A percentile compares a stretch with the other conserved stretches of the same genome.
phyloP scores from a whole-genome alignment of 2,113 vertebrate species.

The Cyanoliseus patagonus region DNA sequence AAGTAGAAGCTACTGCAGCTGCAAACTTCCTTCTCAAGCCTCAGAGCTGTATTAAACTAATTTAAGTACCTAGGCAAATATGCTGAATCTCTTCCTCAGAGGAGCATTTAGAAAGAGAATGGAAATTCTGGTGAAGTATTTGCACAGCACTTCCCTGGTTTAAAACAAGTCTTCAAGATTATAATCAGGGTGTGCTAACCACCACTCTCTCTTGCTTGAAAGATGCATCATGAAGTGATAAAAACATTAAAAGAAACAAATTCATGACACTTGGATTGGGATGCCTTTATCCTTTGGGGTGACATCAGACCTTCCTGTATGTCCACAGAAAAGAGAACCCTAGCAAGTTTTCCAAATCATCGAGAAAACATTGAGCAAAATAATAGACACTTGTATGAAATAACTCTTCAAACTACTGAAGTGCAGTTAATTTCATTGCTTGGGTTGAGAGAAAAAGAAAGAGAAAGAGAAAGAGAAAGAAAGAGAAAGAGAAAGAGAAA shows the following conservation, averaged over 20 bases:
- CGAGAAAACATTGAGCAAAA: not conserved
- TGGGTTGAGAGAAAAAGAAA: too few relatives aligned
- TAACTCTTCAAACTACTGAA: not conserved
- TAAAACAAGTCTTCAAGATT: not conserved
- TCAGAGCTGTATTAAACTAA: not conserved
- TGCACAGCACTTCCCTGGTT: not conserved
- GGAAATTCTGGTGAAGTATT: not conserved
- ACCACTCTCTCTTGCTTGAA: not conserved
- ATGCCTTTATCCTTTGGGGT: not conserved
- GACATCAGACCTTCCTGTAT: not conserved
- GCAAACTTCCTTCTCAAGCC: not conserved
- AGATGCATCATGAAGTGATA: not conserved
- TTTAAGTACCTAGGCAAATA: not conserved
- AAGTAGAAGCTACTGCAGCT: not conserved
- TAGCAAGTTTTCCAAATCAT: not conserved
- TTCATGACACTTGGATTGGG: not conserved
- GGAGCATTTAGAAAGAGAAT: not conserved
- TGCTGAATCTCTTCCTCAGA: not conserved
- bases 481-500: accelerated
- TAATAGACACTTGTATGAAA: not conserved
- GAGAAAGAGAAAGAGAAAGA: too few relatives aligned
- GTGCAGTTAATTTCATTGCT: too few relatives aligned
- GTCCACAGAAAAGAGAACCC: not conserved
- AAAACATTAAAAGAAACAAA: not conserved
- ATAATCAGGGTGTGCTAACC: not conserved